Percentiles rank a stretch among this genome's conserved stretches.
Evolutionary conservation across 2,113 vertebrate genomes (phyloP).

Genomic region (Lophochroa leadbeateri): DNA sequence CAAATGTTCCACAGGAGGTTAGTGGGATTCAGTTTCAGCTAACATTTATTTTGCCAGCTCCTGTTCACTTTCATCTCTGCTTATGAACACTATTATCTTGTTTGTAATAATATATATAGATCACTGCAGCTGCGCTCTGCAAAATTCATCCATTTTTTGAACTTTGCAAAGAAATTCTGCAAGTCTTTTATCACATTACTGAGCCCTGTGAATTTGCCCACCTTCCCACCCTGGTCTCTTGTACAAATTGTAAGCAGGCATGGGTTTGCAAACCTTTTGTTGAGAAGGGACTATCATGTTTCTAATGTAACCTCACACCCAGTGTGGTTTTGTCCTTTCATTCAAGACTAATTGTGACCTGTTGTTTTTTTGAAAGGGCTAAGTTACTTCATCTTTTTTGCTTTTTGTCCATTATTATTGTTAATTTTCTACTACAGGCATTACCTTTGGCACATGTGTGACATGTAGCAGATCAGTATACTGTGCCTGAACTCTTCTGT

Average conservation of each 20-base stretch:
- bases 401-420: neutral
- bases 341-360: neutral
- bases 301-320: neutral
- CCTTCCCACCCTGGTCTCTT: neutral
- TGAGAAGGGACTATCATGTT: neutral
- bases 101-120: slow-evolving; percentile 67
- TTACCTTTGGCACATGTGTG: neutral
- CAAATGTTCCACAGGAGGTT: slow-evolving; percentile 58
- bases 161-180: neutral
- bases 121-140: slow-evolving; percentile 33
- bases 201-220: neutral
- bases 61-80: slow-evolving; percentile 57
- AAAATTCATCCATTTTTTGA: slow-evolving; percentile 44
- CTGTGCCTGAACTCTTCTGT: neutral
- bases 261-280: neutral
- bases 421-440: neutral
- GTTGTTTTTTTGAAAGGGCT: neutral
- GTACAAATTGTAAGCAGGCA: neutral
- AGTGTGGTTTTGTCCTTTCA: neutral
- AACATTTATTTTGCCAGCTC: slow-evolving; percentile 67
- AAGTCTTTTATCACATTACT: neutral
- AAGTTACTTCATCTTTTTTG: neutral
- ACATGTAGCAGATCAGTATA: neutral
- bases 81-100: slow-evolving; percentile 64
- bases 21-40: slow-evolving; percentile 61